Base-by-base conservation (phyloP, 1,140 invertebrate genomes). In the Neodiprion pinetum region DNA sequence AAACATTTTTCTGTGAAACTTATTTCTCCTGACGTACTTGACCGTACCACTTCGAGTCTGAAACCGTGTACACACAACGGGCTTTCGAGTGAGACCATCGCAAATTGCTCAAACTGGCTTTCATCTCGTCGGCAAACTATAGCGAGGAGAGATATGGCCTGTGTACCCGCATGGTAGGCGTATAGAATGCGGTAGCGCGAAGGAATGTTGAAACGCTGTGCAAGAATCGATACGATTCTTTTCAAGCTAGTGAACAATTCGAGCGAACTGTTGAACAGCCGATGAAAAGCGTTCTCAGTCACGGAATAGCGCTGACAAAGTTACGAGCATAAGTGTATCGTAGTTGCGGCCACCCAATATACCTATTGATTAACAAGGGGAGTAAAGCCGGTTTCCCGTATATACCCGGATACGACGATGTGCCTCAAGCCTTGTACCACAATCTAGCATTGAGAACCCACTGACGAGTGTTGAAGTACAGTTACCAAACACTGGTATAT, bases 201-300 rank as follows among this genome's bases (percentile, higher is more conserved):
- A 21, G 17, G 17, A 21, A 21, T 21, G 17, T 21, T 21, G 17
- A 21, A 61, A 61, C 53, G 53, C 1, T 2, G 11, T 61, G n/a
- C 53, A 61, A 61, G n/a, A 61, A 61, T 61, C 53, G 53, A 61
- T 61, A 61, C 53, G n/a, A 11, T 12, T 61, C 53, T 61, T 61
- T 61, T 61, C 2, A 12, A n/a, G 1, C 11, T 2, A 61, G 11
- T 61, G 53, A 61, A 61, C 53, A 61, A 61, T 61, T 61, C n/a
- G 53, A 61, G 53, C 53, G 8, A 61, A 61, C 53, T 61, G 53
- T 8, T 2, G 53, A 61, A 61, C 53, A 8, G 11, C 53, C 53
- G 53, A 12, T 61, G 53, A 61, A 61, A 61, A 61, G 53, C 53
- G 11, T n/a, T 61, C 7, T 8, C 53, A 12, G 53, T n/a, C 3